Evolutionary conservation across 2,797 vertebrate species (phyloP).

Genomic region (Sphenodon punctatus): DNA sequence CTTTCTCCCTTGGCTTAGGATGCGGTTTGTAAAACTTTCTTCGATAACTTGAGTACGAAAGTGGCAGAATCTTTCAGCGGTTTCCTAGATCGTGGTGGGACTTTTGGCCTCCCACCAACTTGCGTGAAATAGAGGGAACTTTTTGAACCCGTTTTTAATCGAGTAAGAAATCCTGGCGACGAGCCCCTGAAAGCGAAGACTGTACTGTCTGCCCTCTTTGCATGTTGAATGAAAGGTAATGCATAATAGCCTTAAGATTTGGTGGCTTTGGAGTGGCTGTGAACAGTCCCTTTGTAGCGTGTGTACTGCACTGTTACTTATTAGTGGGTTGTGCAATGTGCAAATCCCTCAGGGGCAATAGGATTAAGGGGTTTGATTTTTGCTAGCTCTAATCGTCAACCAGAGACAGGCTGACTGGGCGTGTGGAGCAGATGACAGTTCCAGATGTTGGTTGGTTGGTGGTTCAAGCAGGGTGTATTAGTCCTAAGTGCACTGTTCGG

Average conservation of each 20-base stretch:
- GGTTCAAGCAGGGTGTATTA: background rate
- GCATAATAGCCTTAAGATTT: too few species aligned
- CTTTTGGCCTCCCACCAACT: background rate
- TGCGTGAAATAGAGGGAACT: background rate
- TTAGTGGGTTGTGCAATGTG: too few species aligned
- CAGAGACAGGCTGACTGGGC: background rate
- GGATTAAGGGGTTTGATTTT: background rate
- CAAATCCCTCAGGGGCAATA: background rate
- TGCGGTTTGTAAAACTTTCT: background rate
- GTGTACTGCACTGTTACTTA: too few species aligned
- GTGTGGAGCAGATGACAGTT: background rate
- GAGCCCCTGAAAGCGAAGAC: too few species aligned
- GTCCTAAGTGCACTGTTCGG: background rate
- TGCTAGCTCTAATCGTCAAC: background rate
- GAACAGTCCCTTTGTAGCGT: too few species aligned
- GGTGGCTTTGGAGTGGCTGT: too few species aligned
- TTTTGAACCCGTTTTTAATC: background rate
- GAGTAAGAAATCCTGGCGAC: background rate
- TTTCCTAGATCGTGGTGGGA: too few species aligned
- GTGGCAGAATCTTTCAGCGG: background rate
- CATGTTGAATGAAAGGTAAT: too few species aligned
- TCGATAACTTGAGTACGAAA: background rate
- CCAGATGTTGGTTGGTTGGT: too few species aligned
- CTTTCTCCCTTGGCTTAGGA: background rate
- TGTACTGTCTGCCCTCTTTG: too few species aligned